These are phyloP conservation scores for Hyalella azteca DNA, from an alignment of 2,888 invertebrate genomes.

Conservation along the genomic window DNA sequence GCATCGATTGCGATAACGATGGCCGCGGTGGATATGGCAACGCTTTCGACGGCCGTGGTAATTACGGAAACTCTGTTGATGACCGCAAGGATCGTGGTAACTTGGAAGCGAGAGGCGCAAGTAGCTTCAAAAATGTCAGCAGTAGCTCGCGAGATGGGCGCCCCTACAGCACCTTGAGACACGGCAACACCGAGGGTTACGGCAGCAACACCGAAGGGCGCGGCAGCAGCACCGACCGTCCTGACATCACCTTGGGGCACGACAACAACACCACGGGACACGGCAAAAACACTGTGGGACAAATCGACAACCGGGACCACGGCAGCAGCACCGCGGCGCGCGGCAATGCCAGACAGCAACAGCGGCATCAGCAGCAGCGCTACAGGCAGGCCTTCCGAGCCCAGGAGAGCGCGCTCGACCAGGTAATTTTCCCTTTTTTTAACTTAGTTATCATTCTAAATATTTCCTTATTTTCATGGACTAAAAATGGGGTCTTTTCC, in stretches of 20 bases:
- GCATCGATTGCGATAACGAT: no score
- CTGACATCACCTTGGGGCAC: not conserved
- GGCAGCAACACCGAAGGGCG: no score
- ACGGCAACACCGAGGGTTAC: no score
- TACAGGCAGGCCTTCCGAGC: not conserved
- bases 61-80: no score
- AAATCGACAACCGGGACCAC: not conserved
- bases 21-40: no score
- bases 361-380: not conserved
- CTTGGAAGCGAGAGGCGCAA: no score
- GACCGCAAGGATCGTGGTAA: no score
- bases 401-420: not conserved
- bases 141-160: no score
- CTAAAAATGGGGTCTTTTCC: no score
- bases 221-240: not conserved
- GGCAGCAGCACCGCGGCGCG: not conserved
- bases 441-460: not conserved
- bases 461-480: not conserved
- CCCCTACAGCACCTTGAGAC: no score
- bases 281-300: not conserved
- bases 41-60: no score
- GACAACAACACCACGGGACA: not conserved
- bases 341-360: not conserved
- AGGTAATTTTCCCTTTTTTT: not conserved
- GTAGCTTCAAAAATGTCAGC: no score